A percentile compares a stretch with the other conserved stretches of the same genome.
These are phyloP conservation scores for Aricia artaxerxes DNA, from an alignment of 2,888 invertebrate genomes.

Conservation along the genomic window DNA sequence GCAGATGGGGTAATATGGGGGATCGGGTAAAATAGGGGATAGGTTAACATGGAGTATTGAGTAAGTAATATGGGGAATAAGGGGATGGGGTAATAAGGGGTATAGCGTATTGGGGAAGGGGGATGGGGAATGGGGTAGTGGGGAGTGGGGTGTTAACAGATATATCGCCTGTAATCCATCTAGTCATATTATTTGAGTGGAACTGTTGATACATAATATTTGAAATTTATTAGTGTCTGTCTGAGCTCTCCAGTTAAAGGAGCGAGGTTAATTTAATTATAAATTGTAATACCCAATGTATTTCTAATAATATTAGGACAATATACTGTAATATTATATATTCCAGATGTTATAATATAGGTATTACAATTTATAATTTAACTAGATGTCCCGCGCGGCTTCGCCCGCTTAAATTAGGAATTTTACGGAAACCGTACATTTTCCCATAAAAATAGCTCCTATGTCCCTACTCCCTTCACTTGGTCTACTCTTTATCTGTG, in stretches of 20 bases:
- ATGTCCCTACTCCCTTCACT: too few relatives aligned
- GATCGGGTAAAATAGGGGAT: neutral
- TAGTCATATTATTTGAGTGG: constrained; percentile 31
- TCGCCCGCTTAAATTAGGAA: too few relatives aligned
- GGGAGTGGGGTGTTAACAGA: neutral
- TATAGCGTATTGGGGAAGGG: neutral
- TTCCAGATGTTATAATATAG: too few relatives aligned
- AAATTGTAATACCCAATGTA: neutral
- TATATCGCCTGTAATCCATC: constrained; percentile 36
- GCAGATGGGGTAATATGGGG: neutral
- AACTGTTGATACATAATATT: neutral
- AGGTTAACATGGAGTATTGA: neutral
- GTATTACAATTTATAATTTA: too few relatives aligned
- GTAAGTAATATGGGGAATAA: neutral
- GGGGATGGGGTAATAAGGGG: neutral
- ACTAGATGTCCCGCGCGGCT: too few relatives aligned
- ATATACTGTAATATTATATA: too few relatives aligned
- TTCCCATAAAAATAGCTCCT: too few relatives aligned
- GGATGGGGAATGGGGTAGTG: neutral
- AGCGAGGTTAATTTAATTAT: neutral
- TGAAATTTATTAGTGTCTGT: constrained; percentile 2
- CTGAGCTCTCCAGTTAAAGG: neutral
- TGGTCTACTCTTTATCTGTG: too few relatives aligned
- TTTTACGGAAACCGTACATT: too few relatives aligned
- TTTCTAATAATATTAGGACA: too few relatives aligned